Evolutionary conservation across 2,888 invertebrate species (phyloP), one percentile per base, ranked within the genome.

Genomic region (Synergus laeviventris): DNA sequence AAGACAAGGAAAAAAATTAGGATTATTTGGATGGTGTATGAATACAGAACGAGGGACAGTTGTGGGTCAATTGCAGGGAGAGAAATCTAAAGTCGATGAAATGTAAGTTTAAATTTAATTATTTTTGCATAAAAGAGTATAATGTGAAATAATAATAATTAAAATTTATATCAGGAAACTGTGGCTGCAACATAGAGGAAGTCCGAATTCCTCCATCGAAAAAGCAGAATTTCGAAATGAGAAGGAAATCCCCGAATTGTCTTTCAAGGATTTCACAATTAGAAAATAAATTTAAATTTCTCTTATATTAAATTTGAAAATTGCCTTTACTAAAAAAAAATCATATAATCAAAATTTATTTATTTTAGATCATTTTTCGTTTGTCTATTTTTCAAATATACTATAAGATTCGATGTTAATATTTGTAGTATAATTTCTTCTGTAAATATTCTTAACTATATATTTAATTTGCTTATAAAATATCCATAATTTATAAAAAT

Each of bases 151-250:
- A 36, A 49, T 74, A 73, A 60, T 60, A 24, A 56, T 45, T 56
- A 77, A 62, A 42, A 64, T 54, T 73, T 64, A 31, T 81, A 84
- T 12, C 78, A 93, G 93, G 92, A 94, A 93, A 87, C 82, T 89
- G 11, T 94, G 94, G 94, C 90, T 97, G 74, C 92, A 93, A 84
- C 92, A 92, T 42, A 94, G 92, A 7, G 97, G 96, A 60, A 96
- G 96, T 88, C 96, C 96, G 0, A 92, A 93, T 81, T 95, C 96
- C 64, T 92, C 92, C 81, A 96, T 97, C 82, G 95, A 95, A 11
- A 95, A 94, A 88, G 94, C 94, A 0, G 94, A 94, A 80, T 97
- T 96, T 89, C 92, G 91, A 21, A 94, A 95, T 85, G 93, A 93
- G 78, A 93, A 92, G 80, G 92, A 92, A 78, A 92, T 95, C n/a